These are phyloP conservation scores for Vicugna pacos DNA, from an alignment of 2,113 vertebrate genomes.

Conservation along the genomic window DNA sequence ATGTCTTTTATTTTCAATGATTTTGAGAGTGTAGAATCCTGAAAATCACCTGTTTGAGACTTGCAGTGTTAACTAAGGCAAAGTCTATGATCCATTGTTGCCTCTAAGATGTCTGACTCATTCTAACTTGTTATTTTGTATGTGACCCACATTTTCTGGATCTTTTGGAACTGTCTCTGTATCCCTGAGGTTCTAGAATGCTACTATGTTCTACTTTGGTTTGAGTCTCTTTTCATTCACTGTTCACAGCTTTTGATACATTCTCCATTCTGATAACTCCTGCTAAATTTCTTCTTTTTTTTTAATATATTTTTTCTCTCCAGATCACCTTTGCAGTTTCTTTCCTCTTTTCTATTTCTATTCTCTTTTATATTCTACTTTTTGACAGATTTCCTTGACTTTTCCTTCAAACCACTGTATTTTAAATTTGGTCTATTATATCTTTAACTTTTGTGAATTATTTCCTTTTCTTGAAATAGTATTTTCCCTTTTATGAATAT, in stretches of 20 bases:
- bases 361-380: not conserved
- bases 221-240: not conserved
- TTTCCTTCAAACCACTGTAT: not conserved
- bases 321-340: not conserved
- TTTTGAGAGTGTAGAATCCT: not conserved
- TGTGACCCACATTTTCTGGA: not conserved
- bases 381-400: not conserved
- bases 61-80: not conserved
- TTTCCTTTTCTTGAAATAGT: not conserved
- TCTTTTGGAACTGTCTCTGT: not conserved
- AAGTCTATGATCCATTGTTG: not conserved
- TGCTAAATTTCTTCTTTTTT: not conserved
- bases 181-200: not conserved
- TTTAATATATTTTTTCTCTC: not conserved
- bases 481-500: not conserved
- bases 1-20: not conserved
- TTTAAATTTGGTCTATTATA: not conserved
- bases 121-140: not conserved
- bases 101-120: not conserved
- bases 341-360: not conserved
- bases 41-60: not conserved
- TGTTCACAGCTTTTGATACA: accelerated
- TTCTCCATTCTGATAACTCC: accelerated
- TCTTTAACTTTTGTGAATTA: not conserved
- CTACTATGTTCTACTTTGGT: accelerated